phyloP scores from a whole-genome alignment of 2,888 invertebrate genomes.

The Falcaria lacertinaria region DNA sequence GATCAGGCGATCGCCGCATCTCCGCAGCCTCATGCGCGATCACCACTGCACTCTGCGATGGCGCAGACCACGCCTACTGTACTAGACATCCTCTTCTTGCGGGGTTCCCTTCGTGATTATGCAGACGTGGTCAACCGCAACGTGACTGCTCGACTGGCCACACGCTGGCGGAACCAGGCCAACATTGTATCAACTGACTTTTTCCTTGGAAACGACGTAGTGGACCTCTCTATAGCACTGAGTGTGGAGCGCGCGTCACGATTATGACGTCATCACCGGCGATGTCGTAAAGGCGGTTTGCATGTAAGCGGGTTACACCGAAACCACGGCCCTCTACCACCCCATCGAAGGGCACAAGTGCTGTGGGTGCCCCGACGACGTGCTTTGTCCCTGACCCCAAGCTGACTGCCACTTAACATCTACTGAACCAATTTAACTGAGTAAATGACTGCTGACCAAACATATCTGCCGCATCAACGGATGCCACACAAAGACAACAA shows the following conservation, averaged over 20 bases:
- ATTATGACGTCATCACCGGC: slow-evolving; percentile 60
- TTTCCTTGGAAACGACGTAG: slow-evolving; percentile 84
- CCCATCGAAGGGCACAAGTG: slow-evolving; percentile 29
- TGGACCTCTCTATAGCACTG: slow-evolving; percentile 82
- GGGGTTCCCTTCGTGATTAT: slow-evolving; percentile 81
- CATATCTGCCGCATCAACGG: too few relatives aligned
- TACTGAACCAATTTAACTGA: slow-evolving; percentile 37
- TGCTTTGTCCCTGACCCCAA: slow-evolving; percentile 4
- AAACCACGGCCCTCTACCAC: slow-evolving; percentile 1
- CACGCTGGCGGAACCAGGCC: slow-evolving; percentile 82
- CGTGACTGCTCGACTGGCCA: slow-evolving; percentile 83
- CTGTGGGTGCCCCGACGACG: slow-evolving; percentile 45
- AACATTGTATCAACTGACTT: slow-evolving; percentile 88
- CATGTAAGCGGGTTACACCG: slow-evolving; percentile 24
- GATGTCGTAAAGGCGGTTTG: slow-evolving; percentile 52
- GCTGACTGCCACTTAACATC: slow-evolving; percentile 26
- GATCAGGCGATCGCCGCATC: slow-evolving; percentile 60
- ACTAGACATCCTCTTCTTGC: slow-evolving; percentile 79
- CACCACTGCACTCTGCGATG: slow-evolving; percentile 83
- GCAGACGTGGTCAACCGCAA: slow-evolving; percentile 85
- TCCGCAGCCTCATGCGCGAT: slow-evolving; percentile 56
- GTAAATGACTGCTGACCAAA: slow-evolving; percentile 24
- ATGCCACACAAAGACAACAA: slow-evolving; percentile 34
- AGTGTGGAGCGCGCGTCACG: slow-evolving; percentile 60
- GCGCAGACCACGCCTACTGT: slow-evolving; percentile 85